These are phyloP conservation scores for Acutogordius australiensis DNA, from an alignment of 2,888 invertebrate species.

Conservation along the genomic window DNA sequence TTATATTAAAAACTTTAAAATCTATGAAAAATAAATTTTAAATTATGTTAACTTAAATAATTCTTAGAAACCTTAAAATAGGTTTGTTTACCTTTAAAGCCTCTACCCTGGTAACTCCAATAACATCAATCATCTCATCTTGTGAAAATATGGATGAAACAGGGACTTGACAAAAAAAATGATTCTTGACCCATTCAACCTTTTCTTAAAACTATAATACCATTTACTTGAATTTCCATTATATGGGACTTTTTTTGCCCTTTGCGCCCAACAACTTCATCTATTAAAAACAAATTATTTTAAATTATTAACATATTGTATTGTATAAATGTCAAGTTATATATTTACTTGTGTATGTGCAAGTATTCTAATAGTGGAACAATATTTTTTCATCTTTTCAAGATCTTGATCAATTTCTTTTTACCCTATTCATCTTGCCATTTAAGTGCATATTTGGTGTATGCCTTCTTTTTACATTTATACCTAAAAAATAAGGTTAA, in stretches of 20 bases:
- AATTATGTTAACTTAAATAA: no score
- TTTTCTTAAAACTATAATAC: conserved; percentile 78
- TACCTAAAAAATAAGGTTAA: conserved; percentile 37
- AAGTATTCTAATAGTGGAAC: conserved; percentile 73
- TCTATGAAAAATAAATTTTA: no score
- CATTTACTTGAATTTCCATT: conserved; percentile 97
- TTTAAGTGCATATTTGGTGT: conserved; percentile 84
- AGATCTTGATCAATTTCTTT: conserved; percentile 86
- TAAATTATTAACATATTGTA: no score
- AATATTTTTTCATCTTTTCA: conserved; percentile 88
- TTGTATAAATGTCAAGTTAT: neutral
- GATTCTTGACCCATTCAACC: conserved; percentile 79
- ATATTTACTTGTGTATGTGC: conserved; percentile 70
- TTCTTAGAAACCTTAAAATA: no score
- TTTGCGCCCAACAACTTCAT: conserved; percentile 83
- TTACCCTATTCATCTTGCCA: conserved; percentile 91
- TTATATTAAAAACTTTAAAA: conserved; percentile 9
- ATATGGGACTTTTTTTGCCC: conserved; percentile 98
- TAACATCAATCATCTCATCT: conserved; percentile 94
- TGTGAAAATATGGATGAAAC: conserved; percentile 63
- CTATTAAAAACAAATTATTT: no score
- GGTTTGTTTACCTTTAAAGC: conserved; percentile 65
- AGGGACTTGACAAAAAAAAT: conserved; percentile 61
- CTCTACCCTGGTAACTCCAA: conserved; percentile 98
- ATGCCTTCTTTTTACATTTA: conserved; percentile 99